These are phyloP conservation scores for Mesocricetus auratus DNA, from an alignment of 2,113 vertebrate genomes.

Conservation along the genomic window DNA sequence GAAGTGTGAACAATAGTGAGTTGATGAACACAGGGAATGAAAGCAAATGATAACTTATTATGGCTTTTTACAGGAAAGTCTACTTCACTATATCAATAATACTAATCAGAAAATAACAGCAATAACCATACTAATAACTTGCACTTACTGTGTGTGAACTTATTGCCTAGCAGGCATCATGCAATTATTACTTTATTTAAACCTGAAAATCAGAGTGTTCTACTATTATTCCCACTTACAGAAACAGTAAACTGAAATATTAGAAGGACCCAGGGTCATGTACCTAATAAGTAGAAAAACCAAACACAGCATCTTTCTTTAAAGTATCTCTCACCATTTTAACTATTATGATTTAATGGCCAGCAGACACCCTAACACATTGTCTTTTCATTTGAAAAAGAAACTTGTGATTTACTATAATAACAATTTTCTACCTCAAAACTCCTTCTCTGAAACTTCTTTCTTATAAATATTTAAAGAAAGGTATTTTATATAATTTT, in stretches of 20 bases:
- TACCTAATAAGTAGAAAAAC: neutral
- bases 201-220: slow-evolving; percentile 21
- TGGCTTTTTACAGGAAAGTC: neutral
- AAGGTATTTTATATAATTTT: slow-evolving; percentile 71
- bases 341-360: slow-evolving; percentile 36
- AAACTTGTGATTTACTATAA: slow-evolving; percentile 53
- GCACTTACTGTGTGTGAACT: slow-evolving; percentile 4
- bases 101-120: neutral
- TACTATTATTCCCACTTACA: slow-evolving; percentile 22
- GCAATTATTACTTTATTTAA: slow-evolving; percentile 40
- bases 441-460: slow-evolving; percentile 58
- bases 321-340: neutral
- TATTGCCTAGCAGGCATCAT: neutral
- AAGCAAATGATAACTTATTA: neutral
- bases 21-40: neutral
- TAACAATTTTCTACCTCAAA: slow-evolving; percentile 65
- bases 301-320: neutral
- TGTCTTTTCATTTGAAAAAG: slow-evolving; percentile 56
- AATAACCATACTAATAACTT: neutral
- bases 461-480: slow-evolving; percentile 76
- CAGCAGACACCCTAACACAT: slow-evolving; percentile 7
- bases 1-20: neutral
- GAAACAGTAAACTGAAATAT: slow-evolving; percentile 12
- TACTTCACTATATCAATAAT: neutral
- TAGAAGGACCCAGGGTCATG: neutral